phyloP scores from a whole-genome alignment of 1,140 invertebrate species.

The Bombus confusus region DNA sequence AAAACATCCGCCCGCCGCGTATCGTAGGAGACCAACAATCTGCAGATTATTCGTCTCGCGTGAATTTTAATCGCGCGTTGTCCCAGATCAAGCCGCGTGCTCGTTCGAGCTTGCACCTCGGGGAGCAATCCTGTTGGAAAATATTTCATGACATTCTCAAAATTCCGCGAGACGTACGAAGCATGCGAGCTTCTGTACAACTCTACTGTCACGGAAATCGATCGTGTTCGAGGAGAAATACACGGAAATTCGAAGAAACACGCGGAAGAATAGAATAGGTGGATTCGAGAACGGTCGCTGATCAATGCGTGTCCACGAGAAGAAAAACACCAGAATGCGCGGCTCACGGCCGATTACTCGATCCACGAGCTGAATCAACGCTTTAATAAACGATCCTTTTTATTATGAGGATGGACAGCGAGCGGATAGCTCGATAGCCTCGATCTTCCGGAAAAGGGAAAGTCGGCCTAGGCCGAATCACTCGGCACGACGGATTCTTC shows the following conservation, averaged over 20 bases:
- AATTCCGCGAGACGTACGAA: background rate
- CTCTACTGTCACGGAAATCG: no score
- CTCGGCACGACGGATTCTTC: constrained; percentile 29
- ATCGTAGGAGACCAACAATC: background rate
- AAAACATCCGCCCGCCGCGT: constrained; percentile 12
- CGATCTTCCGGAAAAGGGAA: constrained; percentile 63
- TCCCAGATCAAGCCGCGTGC: no score
- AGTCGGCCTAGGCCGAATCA: constrained; percentile 58
- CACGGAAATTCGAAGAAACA: background rate
- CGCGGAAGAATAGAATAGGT: constrained; percentile 5
- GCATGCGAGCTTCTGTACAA: background rate
- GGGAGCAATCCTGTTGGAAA: background rate
- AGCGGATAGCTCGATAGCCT: constrained; percentile 53
- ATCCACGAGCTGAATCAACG: constrained; percentile 52
- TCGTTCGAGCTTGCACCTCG: background rate
- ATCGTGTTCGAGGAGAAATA: background rate
- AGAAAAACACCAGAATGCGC: constrained; percentile 16
- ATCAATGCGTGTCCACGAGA: background rate
- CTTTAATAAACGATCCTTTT: constrained; percentile 56
- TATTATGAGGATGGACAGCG: constrained; percentile 53
- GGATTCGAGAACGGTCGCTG: background rate
- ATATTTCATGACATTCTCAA: background rate
- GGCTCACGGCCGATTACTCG: constrained; percentile 51
- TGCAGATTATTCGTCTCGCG: background rate
- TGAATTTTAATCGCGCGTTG: constrained; percentile 15